A percentile compares a stretch with the other conserved stretches of the same genome.
These are phyloP conservation scores for Zoanthus sansibaricus DNA, from an alignment of 92 coral and sea anemone species.

Conservation along the genomic window DNA sequence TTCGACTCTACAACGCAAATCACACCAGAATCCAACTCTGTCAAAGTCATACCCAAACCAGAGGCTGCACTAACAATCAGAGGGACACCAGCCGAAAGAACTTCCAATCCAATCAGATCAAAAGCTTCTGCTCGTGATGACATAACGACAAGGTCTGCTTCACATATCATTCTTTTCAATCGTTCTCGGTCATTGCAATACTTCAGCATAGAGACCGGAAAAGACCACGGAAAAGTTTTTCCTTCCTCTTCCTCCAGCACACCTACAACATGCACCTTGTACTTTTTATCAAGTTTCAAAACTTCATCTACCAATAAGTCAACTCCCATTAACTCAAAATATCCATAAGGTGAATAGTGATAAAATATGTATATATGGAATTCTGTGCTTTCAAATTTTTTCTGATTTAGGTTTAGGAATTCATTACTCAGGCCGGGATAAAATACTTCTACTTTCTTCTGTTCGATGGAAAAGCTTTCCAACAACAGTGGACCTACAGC, in stretches of 20 bases:
- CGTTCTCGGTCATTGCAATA: background rate
- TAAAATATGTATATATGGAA: constrained; percentile 39
- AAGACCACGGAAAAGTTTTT: too few species aligned
- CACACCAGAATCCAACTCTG: too few species aligned
- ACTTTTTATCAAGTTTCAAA: background rate
- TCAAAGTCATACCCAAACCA: too few species aligned
- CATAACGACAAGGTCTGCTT: background rate
- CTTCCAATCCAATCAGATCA: background rate
- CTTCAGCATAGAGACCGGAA: background rate
- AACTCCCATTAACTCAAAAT: background rate
- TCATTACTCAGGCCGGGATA: constrained; percentile 41
- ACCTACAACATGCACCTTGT: too few species aligned
- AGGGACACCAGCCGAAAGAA: background rate
- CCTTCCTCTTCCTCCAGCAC: too few species aligned
- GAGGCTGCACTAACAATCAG: background rate
- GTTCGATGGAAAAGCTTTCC: background rate
- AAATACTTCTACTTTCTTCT: background rate
- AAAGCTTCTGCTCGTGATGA: constrained; percentile 23
- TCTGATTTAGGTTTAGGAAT: background rate
- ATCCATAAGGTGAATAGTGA: constrained; percentile 8
- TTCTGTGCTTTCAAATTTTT: too few species aligned
- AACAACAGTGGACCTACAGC: constrained; percentile 8
- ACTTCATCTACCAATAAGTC: constrained; percentile 27
- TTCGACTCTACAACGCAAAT: too few species aligned
- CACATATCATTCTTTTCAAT: too few species aligned